Evolutionary conservation across 1,140 invertebrate species (phyloP).

Genomic region (Drosophila nigrodunni): DNA sequence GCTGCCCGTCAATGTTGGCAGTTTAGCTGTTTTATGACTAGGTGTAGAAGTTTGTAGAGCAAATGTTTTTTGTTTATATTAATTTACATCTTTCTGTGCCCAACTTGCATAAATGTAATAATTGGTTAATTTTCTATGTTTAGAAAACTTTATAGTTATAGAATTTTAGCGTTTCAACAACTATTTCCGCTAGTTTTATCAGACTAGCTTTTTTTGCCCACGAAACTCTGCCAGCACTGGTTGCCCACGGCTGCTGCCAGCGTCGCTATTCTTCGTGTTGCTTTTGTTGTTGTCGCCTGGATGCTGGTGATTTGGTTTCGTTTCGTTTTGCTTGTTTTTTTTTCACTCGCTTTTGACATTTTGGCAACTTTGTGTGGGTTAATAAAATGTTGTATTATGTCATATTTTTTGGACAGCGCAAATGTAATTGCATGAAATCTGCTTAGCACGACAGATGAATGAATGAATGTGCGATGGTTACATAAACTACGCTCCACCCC

Average conservation of each 20-base stretch:
- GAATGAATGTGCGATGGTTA: slow-evolving; percentile 21
- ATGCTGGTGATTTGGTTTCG: slow-evolving; percentile 68
- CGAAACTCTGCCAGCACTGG: no score
- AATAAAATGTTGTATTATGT: slow-evolving; percentile 83
- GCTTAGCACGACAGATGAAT: slow-evolving; percentile 32
- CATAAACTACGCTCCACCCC: slow-evolving; percentile 24
- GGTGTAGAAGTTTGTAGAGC: no score
- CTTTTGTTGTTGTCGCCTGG: slow-evolving; percentile 38
- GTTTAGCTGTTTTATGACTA: no score
- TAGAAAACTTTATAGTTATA: no score
- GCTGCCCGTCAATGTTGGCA: neutral
- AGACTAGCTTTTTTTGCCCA: no score
- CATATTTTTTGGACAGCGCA: slow-evolving; percentile 62
- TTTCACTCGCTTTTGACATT: slow-evolving; percentile 39
- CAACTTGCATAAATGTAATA: no score
- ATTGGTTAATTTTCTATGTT: no score
- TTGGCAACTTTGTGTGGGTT: slow-evolving; percentile 69
- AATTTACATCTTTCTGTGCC: no score
- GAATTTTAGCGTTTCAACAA: no score
- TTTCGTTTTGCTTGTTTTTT: neutral
- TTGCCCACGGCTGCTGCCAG: neutral
- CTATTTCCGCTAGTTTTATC: no score
- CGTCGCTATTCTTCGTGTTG: neutral
- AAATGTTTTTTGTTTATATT: no score
- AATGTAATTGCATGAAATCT: slow-evolving; percentile 57